Base-by-base conservation (phyloP, 2,888 invertebrate species). In the Xanthia icteritia region DNA sequence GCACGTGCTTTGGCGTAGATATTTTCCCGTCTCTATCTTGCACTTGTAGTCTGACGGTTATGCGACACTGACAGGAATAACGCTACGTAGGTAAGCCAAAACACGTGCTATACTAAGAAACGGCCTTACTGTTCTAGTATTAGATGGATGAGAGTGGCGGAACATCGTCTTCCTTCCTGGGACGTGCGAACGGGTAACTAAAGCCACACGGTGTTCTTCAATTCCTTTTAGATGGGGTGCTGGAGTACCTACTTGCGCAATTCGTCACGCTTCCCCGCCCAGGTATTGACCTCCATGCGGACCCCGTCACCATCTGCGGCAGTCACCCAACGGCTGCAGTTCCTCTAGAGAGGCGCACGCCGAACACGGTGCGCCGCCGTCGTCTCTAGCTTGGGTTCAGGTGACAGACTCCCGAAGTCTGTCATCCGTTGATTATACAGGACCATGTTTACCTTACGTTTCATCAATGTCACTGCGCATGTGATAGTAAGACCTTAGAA, bases 401-500 rank as follows among this genome's bases (percentile, higher is more conserved):
- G 23, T 3, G 13, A 36, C 8, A 48, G 15, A 23, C 36, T 39
- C 15, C 5, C n/a, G 15, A n/a, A 64, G n/a, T 39, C 17, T 39
- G 9, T n/a, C n/a, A 64, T n/a, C n/a, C 39, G n/a, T 17, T 64
- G 11, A 17, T 17, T 56, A 56, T 1, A 13, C 27, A 42, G 31
- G 27, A 15, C 9, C 17, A 20, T 27, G 9, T 42, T 72, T 27
- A 42, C 39, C 17, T 39, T 65, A 13, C 0, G 15, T 60, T 27
- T 60, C 11, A 60, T n/a, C 39, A 81, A 61, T 61, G 65, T 45
- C 45, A 74, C 39, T 5, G n/a, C 17, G n/a, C 15, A 27, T 51
- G 51, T 39, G 20, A 73, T 13, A 27, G 0, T n/a, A 54, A 61
- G 71, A 72, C 72, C 81, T 73, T 77, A 58, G 56, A 56, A 77